Evolutionary conservation across 2,797 vertebrate genomes (phyloP).

Genomic region (Heteromormyrus szaboi): DNA sequence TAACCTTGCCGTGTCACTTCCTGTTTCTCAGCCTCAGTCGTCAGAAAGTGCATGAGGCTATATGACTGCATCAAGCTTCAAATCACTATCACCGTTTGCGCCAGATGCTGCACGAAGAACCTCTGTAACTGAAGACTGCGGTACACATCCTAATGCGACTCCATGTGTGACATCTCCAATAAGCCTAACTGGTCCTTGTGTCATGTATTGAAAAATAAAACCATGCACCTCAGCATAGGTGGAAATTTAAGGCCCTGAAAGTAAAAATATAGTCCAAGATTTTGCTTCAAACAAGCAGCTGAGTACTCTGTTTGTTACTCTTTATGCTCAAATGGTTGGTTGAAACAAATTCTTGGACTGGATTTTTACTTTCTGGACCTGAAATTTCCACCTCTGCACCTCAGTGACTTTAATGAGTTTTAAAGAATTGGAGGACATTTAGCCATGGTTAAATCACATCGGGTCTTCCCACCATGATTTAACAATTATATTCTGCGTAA

Average conservation of each 20-base stretch:
- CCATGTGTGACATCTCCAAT: neutral
- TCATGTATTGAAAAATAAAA: neutral
- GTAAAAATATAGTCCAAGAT: too few relatives aligned
- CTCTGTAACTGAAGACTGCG: constrained; percentile 52
- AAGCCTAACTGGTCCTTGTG: neutral
- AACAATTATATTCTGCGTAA: neutral
- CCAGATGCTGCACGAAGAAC: constrained; percentile 53
- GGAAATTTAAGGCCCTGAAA: too few relatives aligned
- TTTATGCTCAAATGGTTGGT: too few relatives aligned
- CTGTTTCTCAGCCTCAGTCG: neutral
- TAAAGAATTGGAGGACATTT: neutral
- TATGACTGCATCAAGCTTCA: constrained; percentile 51
- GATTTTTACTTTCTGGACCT: too few relatives aligned
- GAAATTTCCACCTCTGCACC: too few relatives aligned
- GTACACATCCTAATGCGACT: neutral
- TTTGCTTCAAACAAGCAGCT: too few relatives aligned
- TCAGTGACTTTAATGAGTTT: neutral
- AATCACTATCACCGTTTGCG: constrained; percentile 49
- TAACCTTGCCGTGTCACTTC: neutral
- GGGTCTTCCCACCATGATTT: neutral
- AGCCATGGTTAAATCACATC: neutral
- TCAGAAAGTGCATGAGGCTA: neutral
- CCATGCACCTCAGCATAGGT: too few relatives aligned
- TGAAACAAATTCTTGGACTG: too few relatives aligned
- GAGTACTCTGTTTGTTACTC: too few relatives aligned